These are phyloP conservation scores for Aplocera efformata DNA, from an alignment of 2,888 invertebrate genomes.

Conservation along the genomic window DNA sequence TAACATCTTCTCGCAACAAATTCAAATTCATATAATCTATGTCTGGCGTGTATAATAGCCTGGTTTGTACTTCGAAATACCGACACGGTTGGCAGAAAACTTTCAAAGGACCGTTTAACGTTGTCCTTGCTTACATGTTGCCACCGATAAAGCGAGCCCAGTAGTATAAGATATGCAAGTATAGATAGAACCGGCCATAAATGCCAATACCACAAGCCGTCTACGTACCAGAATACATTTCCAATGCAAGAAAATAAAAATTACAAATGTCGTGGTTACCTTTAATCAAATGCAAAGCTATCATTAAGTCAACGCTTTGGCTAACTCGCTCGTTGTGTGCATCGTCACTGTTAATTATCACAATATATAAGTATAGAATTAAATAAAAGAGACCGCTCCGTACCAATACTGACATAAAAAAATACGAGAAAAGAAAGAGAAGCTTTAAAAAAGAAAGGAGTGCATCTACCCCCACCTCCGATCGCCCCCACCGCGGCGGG, in stretches of 20 bases:
- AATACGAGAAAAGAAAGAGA: slow-evolving; percentile 80
- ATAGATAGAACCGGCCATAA: slow-evolving; percentile 40
- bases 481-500: slow-evolving; percentile 66
- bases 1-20: too few species aligned
- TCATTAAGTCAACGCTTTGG: slow-evolving; percentile 71
- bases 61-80: slow-evolving; percentile 7
- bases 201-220: slow-evolving; percentile 35
- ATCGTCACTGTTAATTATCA: slow-evolving; percentile 78
- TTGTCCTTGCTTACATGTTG: slow-evolving; percentile 53
- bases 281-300: slow-evolving; percentile 77
- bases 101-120: slow-evolving; percentile 54
- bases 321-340: slow-evolving; percentile 70
- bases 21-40: background rate
- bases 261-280: slow-evolving; percentile 68
- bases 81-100: slow-evolving; percentile 27
- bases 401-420: slow-evolving; percentile 75
- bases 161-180: slow-evolving; percentile 45
- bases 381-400: slow-evolving; percentile 77
- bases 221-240: slow-evolving; percentile 33
- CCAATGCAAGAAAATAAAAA: slow-evolving; percentile 56
- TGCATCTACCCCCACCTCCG: slow-evolving; percentile 76
- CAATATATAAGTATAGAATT: slow-evolving; percentile 72
- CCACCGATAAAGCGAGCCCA: slow-evolving; percentile 47
- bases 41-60: slow-evolving; percentile 3
- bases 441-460: slow-evolving; percentile 79